Percentiles rank a stretch among this genome's conserved stretches.
phyloP scores from a whole-genome alignment of 1,140 invertebrate species.

The Lutraria rhynchaena region DNA sequence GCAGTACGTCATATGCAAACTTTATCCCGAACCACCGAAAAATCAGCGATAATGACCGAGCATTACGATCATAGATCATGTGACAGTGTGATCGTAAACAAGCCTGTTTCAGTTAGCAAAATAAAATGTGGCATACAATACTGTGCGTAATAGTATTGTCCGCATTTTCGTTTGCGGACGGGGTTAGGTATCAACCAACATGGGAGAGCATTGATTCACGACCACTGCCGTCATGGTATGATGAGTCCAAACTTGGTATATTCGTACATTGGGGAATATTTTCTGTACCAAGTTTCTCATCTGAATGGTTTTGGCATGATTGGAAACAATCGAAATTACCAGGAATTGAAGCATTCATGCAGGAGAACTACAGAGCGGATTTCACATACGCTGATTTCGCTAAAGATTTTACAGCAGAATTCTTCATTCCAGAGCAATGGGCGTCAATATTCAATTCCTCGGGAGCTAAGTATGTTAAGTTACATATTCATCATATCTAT shows the following conservation, averaged over 20 bases:
- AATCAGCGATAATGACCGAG: too few species aligned
- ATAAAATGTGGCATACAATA: too few species aligned
- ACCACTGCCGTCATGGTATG: slow-evolving; percentile 75
- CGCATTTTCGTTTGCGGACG: not conserved
- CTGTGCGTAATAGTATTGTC: not conserved
- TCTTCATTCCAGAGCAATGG: slow-evolving; percentile 67
- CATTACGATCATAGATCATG: too few species aligned
- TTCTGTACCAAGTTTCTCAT: slow-evolving; percentile 76
- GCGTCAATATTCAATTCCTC: slow-evolving; percentile 67
- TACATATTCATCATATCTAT: too few species aligned
- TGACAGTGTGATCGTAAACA: too few species aligned
- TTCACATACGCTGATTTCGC: slow-evolving; percentile 75
- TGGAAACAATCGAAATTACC: slow-evolving; percentile 67
- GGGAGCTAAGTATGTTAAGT: slow-evolving; percentile 62
- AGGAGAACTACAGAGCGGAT: slow-evolving; percentile 68
- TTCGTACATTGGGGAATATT: slow-evolving; percentile 81
- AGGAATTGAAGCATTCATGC: slow-evolving; percentile 67
- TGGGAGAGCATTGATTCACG: slow-evolving; percentile 51
- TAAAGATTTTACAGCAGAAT: slow-evolving; percentile 68
- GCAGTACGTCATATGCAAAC: too few species aligned
- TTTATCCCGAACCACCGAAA: too few species aligned
- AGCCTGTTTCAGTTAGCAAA: too few species aligned
- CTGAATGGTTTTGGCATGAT: slow-evolving; percentile 74
- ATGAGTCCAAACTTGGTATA: slow-evolving; percentile 80
- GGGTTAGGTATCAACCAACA: slow-evolving; percentile 60